Base-by-base conservation (phyloP, 2,888 invertebrate genomes). In the Epinotia brunnichana region DNA sequence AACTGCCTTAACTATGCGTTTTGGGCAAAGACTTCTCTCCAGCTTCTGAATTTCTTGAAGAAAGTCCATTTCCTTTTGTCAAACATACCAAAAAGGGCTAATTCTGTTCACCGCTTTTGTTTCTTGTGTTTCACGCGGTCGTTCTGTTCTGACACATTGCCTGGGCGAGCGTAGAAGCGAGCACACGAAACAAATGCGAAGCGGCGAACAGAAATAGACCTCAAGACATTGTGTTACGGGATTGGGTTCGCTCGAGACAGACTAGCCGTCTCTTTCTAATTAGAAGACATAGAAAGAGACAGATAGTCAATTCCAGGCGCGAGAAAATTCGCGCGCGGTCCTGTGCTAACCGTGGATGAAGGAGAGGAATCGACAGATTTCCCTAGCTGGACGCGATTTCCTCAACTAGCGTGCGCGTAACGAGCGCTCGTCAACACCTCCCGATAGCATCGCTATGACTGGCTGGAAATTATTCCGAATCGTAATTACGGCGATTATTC, bases 401-500 rank as follows among this genome's bases (percentile, higher is more conserved):
- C 87, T 56, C 70, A 81, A 79, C 66, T 80, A 87, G 89, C 92
- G 92, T 92, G 92, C 92, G 88, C 86, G 91, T 92, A 92, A 93
- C 92, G 87, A 92, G 90, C 88, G 83, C 88, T 89, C 91, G 92
- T 92, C 93, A 88, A 92, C 92, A 93, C 92, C 92, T 92, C 85
- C 89, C 90, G 93, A 93, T 93, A 93, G 86, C 89, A 93, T 93
- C 93, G 91, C 92, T 93, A 93, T 93, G 93, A 93, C 93, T 93
- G 91, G 92, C 91, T 89, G 90, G 92, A 93, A 93, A 93, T 92
- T 93, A 92, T 93, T 92, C 92, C 89, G 90, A 92, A 89, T 92
- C 90, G 92, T 93, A 93, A 92, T 93, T 93, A 93, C 92, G 91
- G 86, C 93, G 92, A 93, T 93, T 93, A 92, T 93, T 93, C 92